Evolutionary conservation across 2,888 invertebrate genomes (phyloP), one percentile per base, ranked within the genome.

Genomic region (Trichogramma dendrolimi): DNA sequence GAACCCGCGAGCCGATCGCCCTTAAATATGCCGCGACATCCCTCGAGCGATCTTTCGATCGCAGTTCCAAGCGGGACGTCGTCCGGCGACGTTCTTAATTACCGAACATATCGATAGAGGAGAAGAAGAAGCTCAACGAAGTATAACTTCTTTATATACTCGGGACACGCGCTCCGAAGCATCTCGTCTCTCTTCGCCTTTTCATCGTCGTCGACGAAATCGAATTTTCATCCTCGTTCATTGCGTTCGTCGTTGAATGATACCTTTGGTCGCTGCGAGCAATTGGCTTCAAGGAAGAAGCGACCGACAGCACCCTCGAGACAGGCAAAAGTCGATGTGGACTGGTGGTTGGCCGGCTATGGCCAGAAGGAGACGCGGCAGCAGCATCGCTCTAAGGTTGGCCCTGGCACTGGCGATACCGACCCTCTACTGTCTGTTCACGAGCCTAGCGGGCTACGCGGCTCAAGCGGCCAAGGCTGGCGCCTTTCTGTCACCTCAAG

Each of bases 331-430:
- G 57, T 47, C 14, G 10, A 41, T 11, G 46, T 10, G 46, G 11
- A 5, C 38, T 44, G 39, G 4, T 41, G 39, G 14, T 4, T 52
- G 41, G 49, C 27, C 44, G 14, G 68, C 61, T 64, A 78, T 77
- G 77, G 71, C 71, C 42, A 72, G 69, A 65, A 70, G 72, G 64
- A 51, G 55, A 41, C 72, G 72, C 59, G 71, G 69, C 44, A 72
- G 72, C 62, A 72, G 71, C 69, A 66, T 74, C 42, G 75, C 74
- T 44, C 73, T 69, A 56, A 71, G 74, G 61, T 73, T 78, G 68
- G 60, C 75, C 47, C 66, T 74, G 42, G 73, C 74, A 27, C 68
- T 76, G 55, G 70, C 69, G 27, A 72, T 78, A 65, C 77, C 76
- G 52, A 67, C 71, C 27, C 68, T 74, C 65, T 78, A 77, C 58